A percentile compares a stretch with the other conserved stretches of the same genome.
These are phyloP conservation scores for Monopterus albus DNA, from an alignment of 2,113 vertebrate genomes.

Conservation along the genomic window DNA sequence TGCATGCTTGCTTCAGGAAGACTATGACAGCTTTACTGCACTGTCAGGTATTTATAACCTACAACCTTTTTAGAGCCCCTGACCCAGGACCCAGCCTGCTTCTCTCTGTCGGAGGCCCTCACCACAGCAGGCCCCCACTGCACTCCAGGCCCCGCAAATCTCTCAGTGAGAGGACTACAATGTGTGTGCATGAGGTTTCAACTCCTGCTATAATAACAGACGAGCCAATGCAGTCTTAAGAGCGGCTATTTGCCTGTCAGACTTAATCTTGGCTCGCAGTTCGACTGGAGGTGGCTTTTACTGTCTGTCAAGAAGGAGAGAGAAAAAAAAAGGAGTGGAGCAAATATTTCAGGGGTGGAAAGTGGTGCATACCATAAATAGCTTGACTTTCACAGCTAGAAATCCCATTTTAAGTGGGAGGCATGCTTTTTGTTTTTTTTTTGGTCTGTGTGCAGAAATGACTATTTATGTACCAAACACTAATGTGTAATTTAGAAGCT, in stretches of 20 bases:
- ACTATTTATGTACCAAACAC: constrained; percentile 73
- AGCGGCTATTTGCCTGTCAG: constrained; percentile 76
- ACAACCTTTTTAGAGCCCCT: constrained; percentile 69
- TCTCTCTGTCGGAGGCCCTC: constrained; percentile 48
- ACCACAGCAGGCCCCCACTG: constrained; percentile 41
- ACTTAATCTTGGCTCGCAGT: constrained; percentile 65
- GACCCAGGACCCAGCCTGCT: constrained; percentile 44
- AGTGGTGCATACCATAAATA: constrained; percentile 74
- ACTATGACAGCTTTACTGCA: constrained; percentile 75
- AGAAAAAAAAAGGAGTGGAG: constrained; percentile 28
- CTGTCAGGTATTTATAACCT: constrained; percentile 79
- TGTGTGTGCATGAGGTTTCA: constrained; percentile 30
- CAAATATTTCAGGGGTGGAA: constrained; percentile 65
- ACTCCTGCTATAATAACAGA: constrained; percentile 68
- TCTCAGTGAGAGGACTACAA: constrained; percentile 34
- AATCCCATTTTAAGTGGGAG: constrained; percentile 75
- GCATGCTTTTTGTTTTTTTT: constrained; percentile 39
- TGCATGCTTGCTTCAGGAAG: constrained; percentile 68
- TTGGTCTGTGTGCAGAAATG: constrained; percentile 67
- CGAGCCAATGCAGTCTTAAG: constrained; percentile 56
- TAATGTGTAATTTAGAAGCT: constrained; percentile 74
- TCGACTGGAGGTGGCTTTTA: constrained; percentile 62
- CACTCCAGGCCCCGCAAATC: constrained; percentile 66
- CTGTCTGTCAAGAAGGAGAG: constrained; percentile 58
- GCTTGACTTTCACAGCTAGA: constrained; percentile 67